Percentiles rank a stretch among this genome's conserved stretches.
Evolutionary conservation across 1,140 invertebrate species (phyloP).

Genomic region (Drosophila eugracilis): DNA sequence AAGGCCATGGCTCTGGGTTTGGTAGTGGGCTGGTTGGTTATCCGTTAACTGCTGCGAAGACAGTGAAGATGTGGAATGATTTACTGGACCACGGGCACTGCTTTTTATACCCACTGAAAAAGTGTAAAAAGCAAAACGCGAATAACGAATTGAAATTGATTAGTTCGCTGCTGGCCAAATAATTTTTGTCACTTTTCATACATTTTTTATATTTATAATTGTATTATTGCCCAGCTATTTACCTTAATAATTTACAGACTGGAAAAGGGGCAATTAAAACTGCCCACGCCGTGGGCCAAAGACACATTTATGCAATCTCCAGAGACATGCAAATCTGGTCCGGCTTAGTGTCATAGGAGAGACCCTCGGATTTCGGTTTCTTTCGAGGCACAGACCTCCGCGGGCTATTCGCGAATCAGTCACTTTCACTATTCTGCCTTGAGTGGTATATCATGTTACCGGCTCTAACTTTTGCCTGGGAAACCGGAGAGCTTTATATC

Average conservation of each 20-base stretch:
- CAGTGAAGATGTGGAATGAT: slow-evolving; percentile 73
- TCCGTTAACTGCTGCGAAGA: slow-evolving; percentile 55
- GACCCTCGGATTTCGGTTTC: slow-evolving; percentile 23
- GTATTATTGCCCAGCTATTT: slow-evolving; percentile 32
- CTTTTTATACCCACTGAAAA: slow-evolving; percentile 61
- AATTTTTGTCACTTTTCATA: slow-evolving; percentile 75
- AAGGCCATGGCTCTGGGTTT: slow-evolving; percentile 71
- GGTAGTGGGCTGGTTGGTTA: slow-evolving; percentile 32
- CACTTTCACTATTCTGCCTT: slow-evolving; percentile 79
- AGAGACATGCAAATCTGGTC: slow-evolving; percentile 62
- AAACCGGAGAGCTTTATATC: slow-evolving; percentile 8
- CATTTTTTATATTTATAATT: slow-evolving; percentile 22
- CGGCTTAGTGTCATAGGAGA: slow-evolving; percentile 73
- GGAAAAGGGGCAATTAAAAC: slow-evolving; percentile 48
- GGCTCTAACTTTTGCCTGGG: slow-evolving; percentile 2
- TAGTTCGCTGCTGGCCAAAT: slow-evolving; percentile 47
- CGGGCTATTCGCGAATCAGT: slow-evolving; percentile 39
- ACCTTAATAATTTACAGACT: slow-evolving; percentile 53
- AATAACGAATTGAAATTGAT: slow-evolving; percentile 53
- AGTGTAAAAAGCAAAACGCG: slow-evolving; percentile 25
- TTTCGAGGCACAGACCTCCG: slow-evolving; percentile 35
- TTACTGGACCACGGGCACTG: slow-evolving; percentile 46
- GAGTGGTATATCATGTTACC: slow-evolving; percentile 45
- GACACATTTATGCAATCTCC: slow-evolving; percentile 66
- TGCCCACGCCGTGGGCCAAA: slow-evolving; percentile 26